Base-by-base conservation (phyloP, 2,113 vertebrate species). In the Vulpes vulpes region DNA sequence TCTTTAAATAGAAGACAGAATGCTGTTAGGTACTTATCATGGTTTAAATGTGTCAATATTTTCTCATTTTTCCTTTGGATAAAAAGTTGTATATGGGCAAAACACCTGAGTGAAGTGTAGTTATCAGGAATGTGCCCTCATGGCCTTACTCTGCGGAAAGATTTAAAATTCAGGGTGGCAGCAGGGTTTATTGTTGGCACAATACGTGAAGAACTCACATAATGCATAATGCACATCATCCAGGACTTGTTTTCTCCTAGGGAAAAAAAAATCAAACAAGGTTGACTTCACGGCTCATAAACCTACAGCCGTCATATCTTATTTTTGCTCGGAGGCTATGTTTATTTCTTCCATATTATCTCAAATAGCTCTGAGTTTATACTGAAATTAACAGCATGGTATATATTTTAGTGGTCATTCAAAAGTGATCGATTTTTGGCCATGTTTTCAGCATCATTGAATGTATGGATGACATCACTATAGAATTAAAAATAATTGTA, bases 21-120 rank as follows among this genome's bases (percentile, higher is more conserved):
- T 84, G 0, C 11, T 96, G 93, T 97, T 97, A 98, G 96, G 86
- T 97, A 94, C 97, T 98, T 97, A 89, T 85, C 93, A 76, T 98
- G 92, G 93, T 96, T 98, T 1, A 60, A 96, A 98, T 51, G 84
- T 35, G n/a, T 98, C 95, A 85, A 93, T 98, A 97, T 98, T 97
- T 98, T 98, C 97, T 90, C 90, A 92, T 95, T 95, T 98, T 95
- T 98, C 88, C 98, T 98, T 98, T 91, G 27, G 73, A 53, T 94
- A 90, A 95, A 98, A 98, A 96, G 96, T 74, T 62, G 82, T 73
- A 27, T 79, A 51, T 16, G 32, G 53, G 23, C 11, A 57, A 97
- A 74, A 67, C 55, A 73, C 64, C 64, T 8, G 67, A 90, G n/a
- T 53, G 49, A 85, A 84, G 43, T 8, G 0, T 60, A 53, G 74